phyloP scores from a whole-genome alignment of 2,113 vertebrate genomes.

The Bothrops jararaca region DNA sequence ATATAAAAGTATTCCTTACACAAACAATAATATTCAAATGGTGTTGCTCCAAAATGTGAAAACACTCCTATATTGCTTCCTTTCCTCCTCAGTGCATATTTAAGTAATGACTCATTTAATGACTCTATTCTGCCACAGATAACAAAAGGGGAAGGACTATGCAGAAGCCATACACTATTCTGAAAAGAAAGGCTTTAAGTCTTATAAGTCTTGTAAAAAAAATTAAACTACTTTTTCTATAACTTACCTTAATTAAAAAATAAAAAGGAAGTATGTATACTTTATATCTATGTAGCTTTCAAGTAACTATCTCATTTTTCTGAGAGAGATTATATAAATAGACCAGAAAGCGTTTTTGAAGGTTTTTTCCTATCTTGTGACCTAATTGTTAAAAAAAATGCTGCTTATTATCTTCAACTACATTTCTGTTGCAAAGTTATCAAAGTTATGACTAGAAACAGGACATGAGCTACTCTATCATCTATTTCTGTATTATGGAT shows the following conservation, averaged over 20 bases:
- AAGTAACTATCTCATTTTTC: neutral
- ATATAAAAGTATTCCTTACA: slow-evolving; percentile 26
- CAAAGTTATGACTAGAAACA: slow-evolving; percentile 3
- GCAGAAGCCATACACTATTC: neutral
- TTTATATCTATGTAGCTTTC: neutral
- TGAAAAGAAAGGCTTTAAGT: neutral
- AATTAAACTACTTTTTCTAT: neutral
- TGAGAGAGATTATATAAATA: slow-evolving; percentile 19
- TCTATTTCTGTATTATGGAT: neutral
- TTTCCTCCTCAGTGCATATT: slow-evolving; percentile 42
- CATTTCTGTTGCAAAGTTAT: slow-evolving; percentile 5
- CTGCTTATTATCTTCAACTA: neutral
- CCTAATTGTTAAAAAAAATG: neutral
- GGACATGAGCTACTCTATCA: neutral
- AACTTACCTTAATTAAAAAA: neutral
- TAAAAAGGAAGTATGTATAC: neutral
- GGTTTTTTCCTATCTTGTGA: slow-evolving; percentile 22
- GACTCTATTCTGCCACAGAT: slow-evolving; percentile 35
- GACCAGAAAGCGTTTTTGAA: slow-evolving; percentile 16
- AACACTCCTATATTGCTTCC: slow-evolving; percentile 40
- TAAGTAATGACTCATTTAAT: slow-evolving; percentile 48
- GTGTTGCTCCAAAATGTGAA: slow-evolving; percentile 43
- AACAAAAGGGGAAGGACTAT: slow-evolving; percentile 29
- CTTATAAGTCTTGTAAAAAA: neutral
- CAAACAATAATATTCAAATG: slow-evolving; percentile 28